A percentile compares a stretch with the other conserved stretches of the same genome.
phyloP scores from a whole-genome alignment of 35 echinoderm and acorn worm species.

The Lytechinus variegatus region DNA sequence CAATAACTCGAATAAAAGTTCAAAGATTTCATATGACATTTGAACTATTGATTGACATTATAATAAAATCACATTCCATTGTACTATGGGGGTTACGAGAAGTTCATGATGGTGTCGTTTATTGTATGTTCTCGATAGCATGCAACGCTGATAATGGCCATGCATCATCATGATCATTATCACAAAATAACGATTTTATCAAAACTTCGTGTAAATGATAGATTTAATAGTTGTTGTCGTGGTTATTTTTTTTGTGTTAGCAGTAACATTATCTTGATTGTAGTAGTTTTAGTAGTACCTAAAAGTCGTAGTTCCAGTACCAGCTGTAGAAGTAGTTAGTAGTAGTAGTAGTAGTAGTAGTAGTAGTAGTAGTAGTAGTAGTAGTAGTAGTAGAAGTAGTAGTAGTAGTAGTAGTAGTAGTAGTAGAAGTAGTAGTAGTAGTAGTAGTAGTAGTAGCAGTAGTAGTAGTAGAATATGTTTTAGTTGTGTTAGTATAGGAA shows the following conservation, averaged over 20 bases:
- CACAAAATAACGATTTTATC: too few species aligned
- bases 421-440: conserved; percentile 34
- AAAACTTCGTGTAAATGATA: too few species aligned
- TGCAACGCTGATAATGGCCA: too few species aligned
- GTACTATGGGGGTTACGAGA: neutral
- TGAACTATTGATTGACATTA: neutral
- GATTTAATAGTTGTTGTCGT: too few species aligned
- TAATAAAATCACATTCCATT: neutral
- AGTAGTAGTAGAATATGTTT: neutral
- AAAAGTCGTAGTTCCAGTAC: neutral
- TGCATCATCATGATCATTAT: too few species aligned
- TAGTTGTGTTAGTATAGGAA: neutral
- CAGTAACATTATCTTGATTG: too few species aligned
- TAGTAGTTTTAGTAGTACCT: neutral
- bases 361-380: conserved; percentile 38
- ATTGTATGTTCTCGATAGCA: neutral
- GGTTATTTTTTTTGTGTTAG: too few species aligned
- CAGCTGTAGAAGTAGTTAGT: neutral
- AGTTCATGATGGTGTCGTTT: neutral
- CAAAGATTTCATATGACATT: neutral
- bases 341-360: conserved; percentile 16
- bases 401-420: conserved; percentile 33
- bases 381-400: conserved; percentile 44
- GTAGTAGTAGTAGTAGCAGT: conserved; percentile 22
- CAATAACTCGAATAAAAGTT: neutral